phyloP scores from a whole-genome alignment of 2,888 invertebrate species.

The Diarsia mendica region DNA sequence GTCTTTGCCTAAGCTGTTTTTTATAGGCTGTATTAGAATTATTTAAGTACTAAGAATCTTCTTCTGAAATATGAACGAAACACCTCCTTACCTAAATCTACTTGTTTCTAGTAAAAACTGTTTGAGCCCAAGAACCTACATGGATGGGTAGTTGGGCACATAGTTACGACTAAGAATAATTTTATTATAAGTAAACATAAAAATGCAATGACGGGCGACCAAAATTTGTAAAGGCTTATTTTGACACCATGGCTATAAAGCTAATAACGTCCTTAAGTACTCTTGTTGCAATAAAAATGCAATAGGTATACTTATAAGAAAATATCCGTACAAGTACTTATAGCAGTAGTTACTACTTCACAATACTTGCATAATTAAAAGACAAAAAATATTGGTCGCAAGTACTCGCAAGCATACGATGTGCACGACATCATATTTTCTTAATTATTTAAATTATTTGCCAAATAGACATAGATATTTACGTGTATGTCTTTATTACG shows the following conservation, averaged over 20 bases:
- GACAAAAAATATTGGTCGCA: too few species aligned
- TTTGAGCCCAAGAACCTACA: too few species aligned
- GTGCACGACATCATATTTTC: background rate
- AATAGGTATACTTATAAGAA: background rate
- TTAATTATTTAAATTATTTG: background rate
- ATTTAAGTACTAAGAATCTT: too few species aligned
- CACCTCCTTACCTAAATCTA: too few species aligned
- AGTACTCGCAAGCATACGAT: background rate
- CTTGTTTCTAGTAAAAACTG: too few species aligned
- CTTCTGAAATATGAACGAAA: too few species aligned
- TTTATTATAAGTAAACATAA: background rate
- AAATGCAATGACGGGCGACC: background rate
- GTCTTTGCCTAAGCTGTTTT: background rate
- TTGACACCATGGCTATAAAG: background rate
- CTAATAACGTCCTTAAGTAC: background rate
- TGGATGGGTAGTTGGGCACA: too few species aligned
- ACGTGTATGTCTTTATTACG: constrained; percentile 16
- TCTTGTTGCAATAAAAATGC: background rate
- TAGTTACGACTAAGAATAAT: background rate
- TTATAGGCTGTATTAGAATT: too few species aligned
- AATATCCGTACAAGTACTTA: too few species aligned
- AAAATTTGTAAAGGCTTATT: background rate
- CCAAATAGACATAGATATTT: background rate
- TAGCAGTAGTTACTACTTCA: too few species aligned
- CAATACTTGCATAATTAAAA: background rate